Evolutionary conservation across 2,888 invertebrate genomes (phyloP).

Genomic region (Eumacrocentrus americanus): DNA sequence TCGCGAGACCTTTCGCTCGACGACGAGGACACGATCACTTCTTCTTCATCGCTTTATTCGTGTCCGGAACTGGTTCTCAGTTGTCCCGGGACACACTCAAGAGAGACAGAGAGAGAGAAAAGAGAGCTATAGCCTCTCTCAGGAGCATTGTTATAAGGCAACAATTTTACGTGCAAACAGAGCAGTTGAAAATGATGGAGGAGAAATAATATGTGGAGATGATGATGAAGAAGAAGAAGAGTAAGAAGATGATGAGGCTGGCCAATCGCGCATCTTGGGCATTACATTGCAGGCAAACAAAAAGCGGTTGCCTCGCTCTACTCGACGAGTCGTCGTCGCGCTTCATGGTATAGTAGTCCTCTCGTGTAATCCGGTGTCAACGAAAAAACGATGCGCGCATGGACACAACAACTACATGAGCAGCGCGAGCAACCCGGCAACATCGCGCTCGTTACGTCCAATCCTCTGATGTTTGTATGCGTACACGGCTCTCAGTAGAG

Average conservation of each 20-base stretch:
- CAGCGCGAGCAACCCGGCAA: conserved; percentile 17
- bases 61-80: conserved; percentile 29
- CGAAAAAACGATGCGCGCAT: conserved; percentile 35
- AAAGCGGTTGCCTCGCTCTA: conserved; percentile 51
- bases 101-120: conserved; percentile 9
- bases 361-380: conserved; percentile 50
- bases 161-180: conserved; percentile 19
- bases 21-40: conserved; percentile 25
- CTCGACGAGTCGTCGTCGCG: neutral
- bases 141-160: conserved; percentile 5
- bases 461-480: conserved; percentile 24
- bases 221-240: conserved; percentile 32
- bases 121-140: neutral
- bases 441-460: conserved; percentile 23
- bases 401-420: neutral
- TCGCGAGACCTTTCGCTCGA: conserved; percentile 35
- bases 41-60: conserved; percentile 13
- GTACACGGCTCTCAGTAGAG: neutral
- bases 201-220: conserved; percentile 5
- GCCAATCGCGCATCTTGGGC: conserved; percentile 13
- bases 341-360: neutral
- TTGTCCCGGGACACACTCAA: conserved; percentile 30
- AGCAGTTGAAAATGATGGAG: conserved; percentile 11
- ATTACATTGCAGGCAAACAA: conserved; percentile 36
- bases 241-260: conserved; percentile 36